A percentile compares a stretch with the other conserved stretches of the same genome.
Conservation (phyloP, 2,888 invertebrate species). For the Diplazon laetatorius region DNA sequence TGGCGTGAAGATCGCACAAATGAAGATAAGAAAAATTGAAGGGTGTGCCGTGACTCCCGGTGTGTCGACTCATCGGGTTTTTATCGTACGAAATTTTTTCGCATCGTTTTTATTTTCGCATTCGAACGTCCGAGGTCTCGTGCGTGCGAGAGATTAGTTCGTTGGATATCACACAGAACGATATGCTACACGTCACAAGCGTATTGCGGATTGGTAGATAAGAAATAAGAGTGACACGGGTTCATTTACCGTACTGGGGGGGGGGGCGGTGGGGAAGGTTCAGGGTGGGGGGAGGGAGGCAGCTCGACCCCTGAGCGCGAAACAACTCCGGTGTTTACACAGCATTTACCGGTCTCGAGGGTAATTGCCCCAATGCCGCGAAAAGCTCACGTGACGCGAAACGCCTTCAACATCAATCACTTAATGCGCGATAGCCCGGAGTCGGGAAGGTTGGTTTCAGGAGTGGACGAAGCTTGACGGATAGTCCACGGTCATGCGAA, state of each 20-base stretch:
- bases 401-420: slow-evolving; percentile 62
- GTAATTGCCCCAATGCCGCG: slow-evolving; percentile 57
- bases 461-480: slow-evolving; percentile 40
- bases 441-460: slow-evolving; percentile 12
- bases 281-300: not conserved
- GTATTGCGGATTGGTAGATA: slow-evolving; percentile 26
- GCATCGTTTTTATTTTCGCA: too few species aligned
- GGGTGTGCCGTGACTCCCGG: too few species aligned
- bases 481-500: slow-evolving; percentile 52
- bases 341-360: slow-evolving; percentile 51
- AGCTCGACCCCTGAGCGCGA: slow-evolving; percentile 32
- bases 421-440: slow-evolving; percentile 54
- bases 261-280: not conserved
- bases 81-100: too few species aligned
- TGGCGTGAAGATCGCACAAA: too few species aligned
- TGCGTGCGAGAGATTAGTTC: not conserved
- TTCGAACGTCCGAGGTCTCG: too few species aligned
- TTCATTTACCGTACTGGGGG: not conserved
- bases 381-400: slow-evolving; percentile 61
- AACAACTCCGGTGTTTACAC: slow-evolving; percentile 50
- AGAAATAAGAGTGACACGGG: slow-evolving; percentile 41
- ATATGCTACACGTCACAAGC: slow-evolving; percentile 16
- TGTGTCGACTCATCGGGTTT: too few species aligned
- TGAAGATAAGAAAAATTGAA: too few species aligned
- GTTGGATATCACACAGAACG: slow-evolving; percentile 4